Evolutionary conservation across 2,113 vertebrate species (phyloP).

Genomic region (Scortum barcoo): DNA sequence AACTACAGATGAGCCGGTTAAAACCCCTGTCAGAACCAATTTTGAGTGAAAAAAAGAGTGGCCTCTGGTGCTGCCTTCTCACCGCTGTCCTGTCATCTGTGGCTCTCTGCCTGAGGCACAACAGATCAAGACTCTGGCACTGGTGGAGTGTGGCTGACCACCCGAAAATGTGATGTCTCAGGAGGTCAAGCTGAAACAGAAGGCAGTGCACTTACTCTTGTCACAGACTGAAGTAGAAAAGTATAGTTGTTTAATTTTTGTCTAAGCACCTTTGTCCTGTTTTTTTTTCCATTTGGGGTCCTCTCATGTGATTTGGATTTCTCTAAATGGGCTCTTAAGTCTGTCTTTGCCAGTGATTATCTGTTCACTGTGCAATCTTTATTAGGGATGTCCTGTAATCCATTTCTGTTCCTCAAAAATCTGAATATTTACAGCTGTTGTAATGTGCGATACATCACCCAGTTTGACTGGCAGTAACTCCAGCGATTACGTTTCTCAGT

Average conservation of each 20-base stretch:
- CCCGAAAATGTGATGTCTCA: slow-evolving; percentile 35
- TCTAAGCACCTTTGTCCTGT: slow-evolving; percentile 20
- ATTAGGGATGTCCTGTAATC: background rate
- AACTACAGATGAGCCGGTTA: slow-evolving; percentile 22
- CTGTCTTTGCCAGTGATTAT: background rate
- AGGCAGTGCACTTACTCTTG: slow-evolving; percentile 20
- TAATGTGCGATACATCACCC: background rate
- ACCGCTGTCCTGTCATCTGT: slow-evolving; percentile 28
- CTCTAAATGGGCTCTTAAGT: background rate
- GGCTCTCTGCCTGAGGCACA: slow-evolving; percentile 44
- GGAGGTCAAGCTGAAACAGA: slow-evolving; percentile 60
- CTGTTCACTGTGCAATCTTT: background rate
- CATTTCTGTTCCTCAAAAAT: background rate
- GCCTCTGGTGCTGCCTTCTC: slow-evolving; percentile 28
- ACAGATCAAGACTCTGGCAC: slow-evolving; percentile 37
- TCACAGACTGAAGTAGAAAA: slow-evolving; percentile 19
- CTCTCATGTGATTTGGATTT: background rate
- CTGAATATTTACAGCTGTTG: background rate
- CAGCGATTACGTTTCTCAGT: background rate
- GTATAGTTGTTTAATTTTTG: background rate
- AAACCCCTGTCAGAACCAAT: slow-evolving; percentile 38
- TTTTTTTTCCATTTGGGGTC: background rate
- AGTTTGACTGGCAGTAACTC: slow-evolving; percentile 10
- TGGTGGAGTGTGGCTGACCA: slow-evolving; percentile 14
- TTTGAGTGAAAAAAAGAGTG: background rate